phyloP scores from a whole-genome alignment of 2,888 invertebrate species.

The Apotomis capreana region DNA sequence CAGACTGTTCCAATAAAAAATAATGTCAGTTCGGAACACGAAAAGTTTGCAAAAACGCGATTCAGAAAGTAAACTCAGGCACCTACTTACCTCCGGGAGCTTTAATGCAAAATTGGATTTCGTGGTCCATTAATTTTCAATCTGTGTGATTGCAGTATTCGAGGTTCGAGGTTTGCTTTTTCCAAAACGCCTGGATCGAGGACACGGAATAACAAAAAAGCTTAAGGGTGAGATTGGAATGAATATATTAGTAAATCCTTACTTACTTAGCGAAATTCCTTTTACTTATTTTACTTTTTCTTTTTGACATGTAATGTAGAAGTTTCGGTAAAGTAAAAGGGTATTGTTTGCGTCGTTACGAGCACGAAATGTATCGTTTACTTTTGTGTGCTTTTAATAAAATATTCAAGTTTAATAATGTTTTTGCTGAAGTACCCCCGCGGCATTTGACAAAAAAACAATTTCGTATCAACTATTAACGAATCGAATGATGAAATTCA shows the following conservation, averaged over 20 bases:
- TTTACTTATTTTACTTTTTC: constrained; percentile 30
- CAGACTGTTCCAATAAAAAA: constrained; percentile 40
- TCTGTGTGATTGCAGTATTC: constrained; percentile 82
- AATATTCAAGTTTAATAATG: background rate
- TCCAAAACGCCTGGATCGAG: constrained; percentile 70
- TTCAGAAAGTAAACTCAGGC: constrained; percentile 42
- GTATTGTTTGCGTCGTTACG: background rate
- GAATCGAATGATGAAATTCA: too few species aligned
- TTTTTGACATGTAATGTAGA: background rate
- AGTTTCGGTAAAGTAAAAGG: background rate
- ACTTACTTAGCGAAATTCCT: constrained; percentile 30
- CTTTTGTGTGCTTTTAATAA: background rate
- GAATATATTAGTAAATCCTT: constrained; percentile 66
- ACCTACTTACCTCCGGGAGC: constrained; percentile 43
- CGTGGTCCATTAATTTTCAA: constrained; percentile 82
- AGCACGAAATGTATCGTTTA: background rate
- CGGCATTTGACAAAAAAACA: too few species aligned
- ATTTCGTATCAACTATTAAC: too few species aligned
- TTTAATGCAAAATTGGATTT: constrained; percentile 79
- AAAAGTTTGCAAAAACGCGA: constrained; percentile 41
- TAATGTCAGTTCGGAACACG: constrained; percentile 38
- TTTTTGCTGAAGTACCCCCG: background rate
- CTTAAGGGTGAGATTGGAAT: constrained; percentile 70
- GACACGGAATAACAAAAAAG: constrained; percentile 75
- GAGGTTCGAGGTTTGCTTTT: constrained; percentile 80